These are phyloP conservation scores for Blera fallax DNA, from an alignment of 2,888 invertebrate species.

Conservation along the genomic window DNA sequence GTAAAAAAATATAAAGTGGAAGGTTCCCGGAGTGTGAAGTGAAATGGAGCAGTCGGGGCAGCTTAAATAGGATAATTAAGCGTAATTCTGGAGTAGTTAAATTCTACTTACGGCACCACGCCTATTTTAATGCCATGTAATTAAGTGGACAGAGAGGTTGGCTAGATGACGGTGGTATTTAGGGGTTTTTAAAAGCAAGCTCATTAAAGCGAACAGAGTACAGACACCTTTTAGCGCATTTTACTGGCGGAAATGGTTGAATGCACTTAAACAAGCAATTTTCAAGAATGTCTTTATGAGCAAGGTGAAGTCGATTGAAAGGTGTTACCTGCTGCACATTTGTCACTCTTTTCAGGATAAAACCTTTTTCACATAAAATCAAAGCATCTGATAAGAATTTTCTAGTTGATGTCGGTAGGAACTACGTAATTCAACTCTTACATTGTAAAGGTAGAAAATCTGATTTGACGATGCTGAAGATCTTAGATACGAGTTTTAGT, in stretches of 20 bases:
- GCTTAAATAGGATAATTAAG: conserved; percentile 41
- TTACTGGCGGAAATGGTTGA: background rate
- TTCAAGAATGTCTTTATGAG: background rate
- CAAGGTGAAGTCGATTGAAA: background rate
- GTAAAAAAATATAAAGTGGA: conserved; percentile 4
- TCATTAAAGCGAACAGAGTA: background rate
- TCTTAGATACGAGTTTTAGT: too few relatives aligned
- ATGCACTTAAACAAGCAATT: background rate
- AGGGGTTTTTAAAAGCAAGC: background rate
- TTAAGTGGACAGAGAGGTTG: conserved; percentile 1
- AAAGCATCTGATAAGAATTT: too few relatives aligned
- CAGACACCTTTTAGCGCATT: background rate
- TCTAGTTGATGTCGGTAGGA: too few relatives aligned
- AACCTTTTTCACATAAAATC: background rate
- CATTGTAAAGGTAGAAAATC: too few relatives aligned
- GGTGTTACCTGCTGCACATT: background rate
- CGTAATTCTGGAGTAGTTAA: conserved; percentile 42
- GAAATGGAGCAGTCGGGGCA: conserved; percentile 19
- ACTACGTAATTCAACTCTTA: background rate
- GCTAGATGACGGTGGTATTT: background rate
- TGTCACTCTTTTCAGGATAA: background rate
- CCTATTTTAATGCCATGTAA: conserved; percentile 25
- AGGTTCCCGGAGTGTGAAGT: background rate
- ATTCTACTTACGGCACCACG: conserved; percentile 29
- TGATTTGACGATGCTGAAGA: too few relatives aligned